A percentile compares a stretch with the other conserved stretches of the same genome.
Conservation (phyloP, 1,140 invertebrate genomes). For the Sweltsa coloradensis region DNA sequence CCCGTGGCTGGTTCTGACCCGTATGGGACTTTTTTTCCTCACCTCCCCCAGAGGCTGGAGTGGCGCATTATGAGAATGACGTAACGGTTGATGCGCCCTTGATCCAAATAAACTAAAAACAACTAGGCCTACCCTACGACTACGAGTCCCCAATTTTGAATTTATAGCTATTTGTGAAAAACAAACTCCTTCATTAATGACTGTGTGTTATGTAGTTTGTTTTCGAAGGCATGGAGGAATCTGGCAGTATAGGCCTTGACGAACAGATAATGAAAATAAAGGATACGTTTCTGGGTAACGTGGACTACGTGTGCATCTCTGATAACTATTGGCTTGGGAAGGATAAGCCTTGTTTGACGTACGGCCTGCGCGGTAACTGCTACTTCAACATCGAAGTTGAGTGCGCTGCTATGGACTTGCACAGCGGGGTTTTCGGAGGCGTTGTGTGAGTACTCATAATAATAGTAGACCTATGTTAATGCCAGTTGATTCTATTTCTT, state of each 20-base stretch:
- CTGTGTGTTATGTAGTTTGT: constrained; percentile 63
- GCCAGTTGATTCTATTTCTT: neutral
- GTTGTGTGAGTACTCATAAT: constrained; percentile 48
- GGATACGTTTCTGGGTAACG: constrained; percentile 63
- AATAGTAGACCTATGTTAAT: neutral
- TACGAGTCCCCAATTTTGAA: constrained; percentile 8
- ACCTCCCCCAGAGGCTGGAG: too few relatives aligned
- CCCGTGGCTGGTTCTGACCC: too few relatives aligned
- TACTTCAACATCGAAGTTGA: constrained; percentile 86
- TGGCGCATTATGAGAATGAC: neutral
- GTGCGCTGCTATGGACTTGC: constrained; percentile 84
- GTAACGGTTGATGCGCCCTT: neutral
- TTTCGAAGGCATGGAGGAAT: constrained; percentile 98
- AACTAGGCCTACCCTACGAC: neutral
- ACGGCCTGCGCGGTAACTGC: constrained; percentile 86
- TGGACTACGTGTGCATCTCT: constrained; percentile 95
- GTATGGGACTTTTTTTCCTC: too few relatives aligned
- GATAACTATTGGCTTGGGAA: constrained; percentile 99
- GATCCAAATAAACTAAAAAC: too few relatives aligned
- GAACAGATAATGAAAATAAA: constrained; percentile 65
- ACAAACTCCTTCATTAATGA: constrained; percentile 3
- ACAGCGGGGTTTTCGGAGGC: constrained; percentile 92
- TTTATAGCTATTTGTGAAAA: too few relatives aligned
- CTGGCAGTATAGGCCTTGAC: constrained; percentile 89
- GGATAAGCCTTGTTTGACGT: constrained; percentile 92